These are phyloP conservation scores for Megaceryle maxima DNA, from an alignment of 2,113 vertebrate genomes.

Conservation along the genomic window DNA sequence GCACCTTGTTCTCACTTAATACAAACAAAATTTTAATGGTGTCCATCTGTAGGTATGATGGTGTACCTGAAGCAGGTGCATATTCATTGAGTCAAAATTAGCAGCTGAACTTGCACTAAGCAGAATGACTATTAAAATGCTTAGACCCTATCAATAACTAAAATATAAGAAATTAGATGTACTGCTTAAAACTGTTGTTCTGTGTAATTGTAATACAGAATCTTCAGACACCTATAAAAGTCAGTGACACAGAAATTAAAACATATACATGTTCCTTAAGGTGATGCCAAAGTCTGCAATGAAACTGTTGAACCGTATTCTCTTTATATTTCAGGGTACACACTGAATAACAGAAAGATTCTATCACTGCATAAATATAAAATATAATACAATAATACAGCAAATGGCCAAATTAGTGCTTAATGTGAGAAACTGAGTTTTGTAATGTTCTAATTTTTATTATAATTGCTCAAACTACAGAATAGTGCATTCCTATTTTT, in stretches of 20 bases:
- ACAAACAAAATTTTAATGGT: constrained; percentile 20
- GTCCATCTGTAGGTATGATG: constrained; percentile 27
- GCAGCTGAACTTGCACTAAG: not conserved
- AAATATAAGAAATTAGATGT: not conserved
- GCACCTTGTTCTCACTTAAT: not conserved
- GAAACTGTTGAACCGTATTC: not conserved
- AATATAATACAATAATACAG: not conserved
- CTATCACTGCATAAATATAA: not conserved
- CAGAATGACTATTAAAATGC: not conserved
- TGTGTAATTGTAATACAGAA: not conserved
- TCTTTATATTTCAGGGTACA: not conserved
- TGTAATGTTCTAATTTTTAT: not conserved
- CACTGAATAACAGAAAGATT: not conserved
- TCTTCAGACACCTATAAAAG: not conserved
- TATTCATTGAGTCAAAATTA: not conserved
- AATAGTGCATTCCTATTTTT: not conserved
- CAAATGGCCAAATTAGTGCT: not conserved
- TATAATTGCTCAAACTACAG: not conserved
- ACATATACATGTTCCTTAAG: not conserved
- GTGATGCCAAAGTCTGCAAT: not conserved
- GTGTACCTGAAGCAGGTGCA: constrained; percentile 9
- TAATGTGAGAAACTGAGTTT: not conserved
- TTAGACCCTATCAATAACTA: not conserved
- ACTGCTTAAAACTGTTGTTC: not conserved
- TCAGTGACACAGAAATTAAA: not conserved